Conservation (phyloP, 37 sponge, comb jelly and placozoan species). For the Lycopodina hypogea region DNA sequence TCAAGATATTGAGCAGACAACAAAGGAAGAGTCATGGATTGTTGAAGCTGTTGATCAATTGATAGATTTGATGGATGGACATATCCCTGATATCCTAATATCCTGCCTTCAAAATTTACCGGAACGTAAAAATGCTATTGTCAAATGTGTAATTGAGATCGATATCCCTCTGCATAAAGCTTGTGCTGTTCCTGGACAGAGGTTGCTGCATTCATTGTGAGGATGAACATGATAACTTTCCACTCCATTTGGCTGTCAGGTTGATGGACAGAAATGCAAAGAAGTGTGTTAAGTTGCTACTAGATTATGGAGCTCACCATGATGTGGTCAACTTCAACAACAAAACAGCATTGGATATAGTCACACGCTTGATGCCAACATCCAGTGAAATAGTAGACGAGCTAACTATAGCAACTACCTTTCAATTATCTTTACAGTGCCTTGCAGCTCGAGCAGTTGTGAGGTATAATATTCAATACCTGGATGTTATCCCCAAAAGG, state of each 20-base stretch:
- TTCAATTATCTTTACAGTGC: constrained; percentile 45
- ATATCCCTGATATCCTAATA: constrained; percentile 27
- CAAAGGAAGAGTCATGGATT: constrained; percentile 21
- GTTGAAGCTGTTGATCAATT: constrained; percentile 15
- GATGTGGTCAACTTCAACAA: constrained; percentile 66
- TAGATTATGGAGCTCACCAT: constrained; percentile 62
- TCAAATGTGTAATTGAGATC: constrained; percentile 17
- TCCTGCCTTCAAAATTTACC: constrained; percentile 63
- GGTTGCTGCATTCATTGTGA: constrained; percentile 48
- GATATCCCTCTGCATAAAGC: constrained; percentile 54
- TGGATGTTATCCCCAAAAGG: constrained; percentile 21
- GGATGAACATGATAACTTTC: constrained; percentile 60
- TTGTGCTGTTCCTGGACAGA: constrained; percentile 34
- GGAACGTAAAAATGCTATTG: constrained; percentile 23
- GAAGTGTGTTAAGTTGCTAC: constrained; percentile 29
- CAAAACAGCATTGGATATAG: constrained; percentile 55
- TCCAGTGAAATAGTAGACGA: constrained; percentile 8
- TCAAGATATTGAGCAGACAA: constrained; percentile 6
- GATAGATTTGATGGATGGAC: constrained; percentile 2
- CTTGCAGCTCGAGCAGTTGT: constrained; percentile 42
- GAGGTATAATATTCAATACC: constrained; percentile 25
- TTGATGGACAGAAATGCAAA: constrained; percentile 49
- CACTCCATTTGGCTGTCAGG: constrained; percentile 70
- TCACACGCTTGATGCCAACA: background rate
- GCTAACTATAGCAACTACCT: background rate